Percentiles rank a stretch among this genome's conserved stretches.
These are phyloP conservation scores for Coecobrya sp. DNA, from an alignment of 2,888 invertebrate species.

Conservation along the genomic window DNA sequence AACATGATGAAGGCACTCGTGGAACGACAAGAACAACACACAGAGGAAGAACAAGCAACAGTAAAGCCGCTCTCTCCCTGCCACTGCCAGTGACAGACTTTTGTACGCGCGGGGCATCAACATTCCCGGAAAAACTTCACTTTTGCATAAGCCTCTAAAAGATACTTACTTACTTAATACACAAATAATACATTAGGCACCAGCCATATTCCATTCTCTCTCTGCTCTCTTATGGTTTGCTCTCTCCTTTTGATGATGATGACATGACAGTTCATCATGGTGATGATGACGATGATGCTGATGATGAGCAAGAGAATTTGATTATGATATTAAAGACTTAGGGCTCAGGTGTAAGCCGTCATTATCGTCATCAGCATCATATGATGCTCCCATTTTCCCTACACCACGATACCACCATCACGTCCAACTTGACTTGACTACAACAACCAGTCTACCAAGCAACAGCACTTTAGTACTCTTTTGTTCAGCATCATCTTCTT, in stretches of 20 bases:
- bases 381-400: conserved; percentile 41
- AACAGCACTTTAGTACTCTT: neutral
- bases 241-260: conserved; percentile 51
- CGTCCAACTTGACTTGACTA: neutral
- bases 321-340: conserved; percentile 79
- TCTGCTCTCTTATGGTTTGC: conserved; percentile 2
- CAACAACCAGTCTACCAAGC: neutral
- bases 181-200: neutral
- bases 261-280: conserved; percentile 78
- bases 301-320: conserved; percentile 71
- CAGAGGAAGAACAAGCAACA: neutral
- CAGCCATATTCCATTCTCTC: neutral
- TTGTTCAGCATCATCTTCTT: conserved; percentile 11
- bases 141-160: conserved; percentile 30
- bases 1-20: neutral
- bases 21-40: conserved; percentile 2
- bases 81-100: conserved; percentile 16
- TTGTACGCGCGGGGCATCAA: conserved; percentile 14
- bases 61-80: neutral
- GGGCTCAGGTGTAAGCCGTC: conserved; percentile 77
- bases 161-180: conserved; percentile 11
- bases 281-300: conserved; percentile 41
- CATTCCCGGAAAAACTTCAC: conserved; percentile 21
- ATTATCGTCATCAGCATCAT: conserved; percentile 46
- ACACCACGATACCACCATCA: neutral